Evolutionary conservation across 2,113 vertebrate species (phyloP).

Genomic region (Gnathonemus longibarbis): DNA sequence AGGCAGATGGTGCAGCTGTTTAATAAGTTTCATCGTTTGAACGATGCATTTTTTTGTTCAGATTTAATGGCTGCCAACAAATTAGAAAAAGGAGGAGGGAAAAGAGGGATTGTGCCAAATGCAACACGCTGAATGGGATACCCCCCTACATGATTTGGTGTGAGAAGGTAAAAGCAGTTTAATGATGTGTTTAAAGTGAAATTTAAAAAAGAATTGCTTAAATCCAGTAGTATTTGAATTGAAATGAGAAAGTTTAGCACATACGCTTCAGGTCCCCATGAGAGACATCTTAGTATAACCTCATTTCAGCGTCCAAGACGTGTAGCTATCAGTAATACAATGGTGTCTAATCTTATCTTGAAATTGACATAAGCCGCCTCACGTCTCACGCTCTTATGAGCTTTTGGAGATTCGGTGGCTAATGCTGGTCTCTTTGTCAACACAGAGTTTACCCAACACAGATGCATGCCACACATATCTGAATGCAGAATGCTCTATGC

Average conservation of each 20-base stretch:
- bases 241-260: not conserved
- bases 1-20: not conserved
- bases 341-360: slow-evolving; percentile 1
- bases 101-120: not conserved
- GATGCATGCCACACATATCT: not conserved
- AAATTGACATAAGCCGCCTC: not conserved
- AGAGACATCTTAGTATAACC: not conserved
- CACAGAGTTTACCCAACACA: not conserved
- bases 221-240: not conserved
- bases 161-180: not conserved
- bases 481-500: not conserved
- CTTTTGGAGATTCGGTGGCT: not conserved
- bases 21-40: not conserved
- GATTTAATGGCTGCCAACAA: not conserved
- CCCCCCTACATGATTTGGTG: not conserved
- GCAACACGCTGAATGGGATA: not conserved
- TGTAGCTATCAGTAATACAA: not conserved
- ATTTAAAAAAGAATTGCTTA: not conserved
- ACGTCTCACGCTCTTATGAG: not conserved
- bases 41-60: not conserved
- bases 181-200: not conserved
- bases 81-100: not conserved
- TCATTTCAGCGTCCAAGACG: not conserved
- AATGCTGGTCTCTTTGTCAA: not conserved
- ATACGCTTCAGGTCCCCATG: not conserved